Evolutionary conservation across 2,113 vertebrate genomes (phyloP).

Genomic region (Dinomys branickii): DNA sequence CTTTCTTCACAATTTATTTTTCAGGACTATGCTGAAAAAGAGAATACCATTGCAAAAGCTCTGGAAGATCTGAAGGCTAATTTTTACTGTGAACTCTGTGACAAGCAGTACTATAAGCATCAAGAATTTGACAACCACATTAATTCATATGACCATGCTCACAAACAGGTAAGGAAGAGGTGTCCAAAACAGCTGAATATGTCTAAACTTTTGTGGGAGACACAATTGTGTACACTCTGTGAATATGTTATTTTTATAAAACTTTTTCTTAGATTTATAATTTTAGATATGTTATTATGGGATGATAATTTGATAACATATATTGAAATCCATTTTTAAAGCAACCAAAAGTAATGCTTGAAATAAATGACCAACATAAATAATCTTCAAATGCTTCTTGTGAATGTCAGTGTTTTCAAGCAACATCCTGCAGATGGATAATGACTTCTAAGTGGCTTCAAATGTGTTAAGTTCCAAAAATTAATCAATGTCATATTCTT

Average conservation of each 20-base stretch:
- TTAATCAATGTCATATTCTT: neutral
- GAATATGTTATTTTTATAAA: neutral
- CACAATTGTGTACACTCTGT: neutral
- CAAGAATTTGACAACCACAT: slow-evolving; percentile 99
- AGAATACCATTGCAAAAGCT: slow-evolving; percentile 90
- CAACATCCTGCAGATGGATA: neutral
- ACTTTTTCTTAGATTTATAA: neutral
- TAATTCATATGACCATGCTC: slow-evolving; percentile 98
- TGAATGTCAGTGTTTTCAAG: neutral
- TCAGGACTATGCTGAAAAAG: slow-evolving; percentile 92
- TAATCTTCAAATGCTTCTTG: neutral
- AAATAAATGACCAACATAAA: neutral
- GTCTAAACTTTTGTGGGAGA: neutral
- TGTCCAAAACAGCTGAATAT: neutral
- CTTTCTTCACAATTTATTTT: slow-evolving; percentile 68
- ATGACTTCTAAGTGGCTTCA: neutral
- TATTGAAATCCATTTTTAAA: neutral
- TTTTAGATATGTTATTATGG: neutral
- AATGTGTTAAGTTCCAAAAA: neutral
- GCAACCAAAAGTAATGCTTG: neutral
- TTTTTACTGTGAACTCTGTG: slow-evolving; percentile 97
- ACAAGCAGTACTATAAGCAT: slow-evolving; percentile 98
- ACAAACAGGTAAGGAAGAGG: slow-evolving; percentile 93
- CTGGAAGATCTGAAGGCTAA: slow-evolving; percentile 93
- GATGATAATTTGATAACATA: neutral